A percentile compares a stretch with the other conserved stretches of the same genome.
These are phyloP conservation scores for Bucorvus abyssinicus DNA, from an alignment of 2,797 vertebrate species.

Conservation along the genomic window DNA sequence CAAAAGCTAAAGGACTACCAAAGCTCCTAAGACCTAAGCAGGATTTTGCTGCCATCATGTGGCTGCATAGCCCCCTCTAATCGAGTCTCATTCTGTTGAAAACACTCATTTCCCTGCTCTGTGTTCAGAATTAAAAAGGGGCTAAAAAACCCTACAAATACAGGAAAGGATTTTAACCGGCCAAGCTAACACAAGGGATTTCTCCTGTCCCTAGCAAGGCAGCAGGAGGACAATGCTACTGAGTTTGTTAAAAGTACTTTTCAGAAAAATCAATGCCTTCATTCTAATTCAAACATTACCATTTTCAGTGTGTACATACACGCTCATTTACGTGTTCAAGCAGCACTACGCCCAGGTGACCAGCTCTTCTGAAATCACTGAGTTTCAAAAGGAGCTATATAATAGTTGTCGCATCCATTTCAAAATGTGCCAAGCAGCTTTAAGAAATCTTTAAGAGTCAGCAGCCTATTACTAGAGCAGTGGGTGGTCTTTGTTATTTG, in stretches of 20 bases:
- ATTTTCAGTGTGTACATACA: background rate
- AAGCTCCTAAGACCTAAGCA: background rate
- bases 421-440: conserved; percentile 8
- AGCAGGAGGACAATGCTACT: background rate
- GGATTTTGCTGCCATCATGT: conserved; percentile 67
- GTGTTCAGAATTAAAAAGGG: background rate
- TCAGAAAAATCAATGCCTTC: background rate
- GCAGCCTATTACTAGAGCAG: conserved; percentile 18
- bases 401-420: background rate
- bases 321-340: background rate
- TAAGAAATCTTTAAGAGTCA: background rate
- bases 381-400: background rate
- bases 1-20: background rate
- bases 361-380: background rate
- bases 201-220: background rate
- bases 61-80: background rate
- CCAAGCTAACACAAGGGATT: background rate
- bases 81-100: background rate
- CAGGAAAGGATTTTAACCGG: background rate
- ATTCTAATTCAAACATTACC: background rate
- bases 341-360: background rate
- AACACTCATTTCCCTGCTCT: background rate
- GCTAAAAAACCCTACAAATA: background rate
- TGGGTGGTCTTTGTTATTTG: background rate
- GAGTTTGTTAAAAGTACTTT: background rate